These are phyloP conservation scores for Alces alces DNA, from an alignment of 2,113 vertebrate species.

Conservation along the genomic window DNA sequence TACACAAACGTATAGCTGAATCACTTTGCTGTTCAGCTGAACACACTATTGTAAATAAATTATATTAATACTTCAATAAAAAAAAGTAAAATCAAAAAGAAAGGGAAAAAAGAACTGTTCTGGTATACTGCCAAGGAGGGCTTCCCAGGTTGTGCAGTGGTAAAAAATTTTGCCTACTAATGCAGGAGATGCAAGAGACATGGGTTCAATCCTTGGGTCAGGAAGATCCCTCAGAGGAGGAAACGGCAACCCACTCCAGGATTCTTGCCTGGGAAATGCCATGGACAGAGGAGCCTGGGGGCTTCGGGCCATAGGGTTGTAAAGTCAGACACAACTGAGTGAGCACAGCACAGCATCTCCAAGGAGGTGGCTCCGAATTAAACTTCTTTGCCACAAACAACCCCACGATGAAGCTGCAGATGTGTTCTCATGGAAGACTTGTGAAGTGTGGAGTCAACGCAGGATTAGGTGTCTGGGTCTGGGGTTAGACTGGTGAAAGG, in stretches of 20 bases:
- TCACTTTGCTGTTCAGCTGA: neutral
- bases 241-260: neutral
- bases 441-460: neutral
- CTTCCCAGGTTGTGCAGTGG: neutral
- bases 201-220: neutral
- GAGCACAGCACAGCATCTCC: neutral
- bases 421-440: neutral
- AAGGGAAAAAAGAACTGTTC: neutral
- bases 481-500: neutral
- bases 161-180: neutral
- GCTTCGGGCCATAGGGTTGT: neutral
- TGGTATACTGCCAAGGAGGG: neutral
- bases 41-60: neutral
- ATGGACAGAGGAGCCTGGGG: neutral
- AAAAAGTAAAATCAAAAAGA: neutral
- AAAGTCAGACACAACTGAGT: neutral
- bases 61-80: neutral
- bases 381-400: neutral
- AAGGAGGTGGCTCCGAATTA: neutral
- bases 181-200: neutral
- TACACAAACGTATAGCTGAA: neutral
- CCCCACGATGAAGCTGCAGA: neutral
- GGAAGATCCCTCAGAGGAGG: neutral
- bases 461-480: neutral
- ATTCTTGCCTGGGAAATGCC: neutral